A percentile compares a stretch with the other conserved stretches of the same genome.
phyloP scores from a whole-genome alignment of 2,888 invertebrate species.

The Strigamia maritima region DNA sequence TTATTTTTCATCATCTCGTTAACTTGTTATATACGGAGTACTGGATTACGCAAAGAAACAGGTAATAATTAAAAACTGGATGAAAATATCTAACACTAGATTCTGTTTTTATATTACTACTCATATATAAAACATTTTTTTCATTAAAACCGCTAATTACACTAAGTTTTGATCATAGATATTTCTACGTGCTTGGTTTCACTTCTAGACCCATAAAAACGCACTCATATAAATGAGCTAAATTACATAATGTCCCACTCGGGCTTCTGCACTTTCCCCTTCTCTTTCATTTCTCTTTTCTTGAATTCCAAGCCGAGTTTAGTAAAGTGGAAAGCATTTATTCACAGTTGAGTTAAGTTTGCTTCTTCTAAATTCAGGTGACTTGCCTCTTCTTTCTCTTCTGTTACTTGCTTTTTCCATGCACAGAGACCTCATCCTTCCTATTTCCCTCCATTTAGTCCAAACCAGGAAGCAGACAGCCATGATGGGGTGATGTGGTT shows the following conservation, averaged over 20 bases:
- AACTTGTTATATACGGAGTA: constrained; percentile 76
- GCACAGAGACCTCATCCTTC: constrained; percentile 1
- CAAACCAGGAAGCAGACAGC: constrained; percentile 7
- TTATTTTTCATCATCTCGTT: constrained; percentile 87
- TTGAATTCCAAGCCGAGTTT: constrained; percentile 27
- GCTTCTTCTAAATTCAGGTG: constrained; percentile 30
- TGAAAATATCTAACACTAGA: neutral
- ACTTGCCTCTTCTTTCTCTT: neutral
- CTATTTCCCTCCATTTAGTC: constrained; percentile 14
- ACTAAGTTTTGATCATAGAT: constrained; percentile 7
- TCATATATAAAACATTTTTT: no score
- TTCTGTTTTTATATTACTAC: no score
- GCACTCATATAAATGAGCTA: neutral
- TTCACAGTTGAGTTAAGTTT: constrained; percentile 34
- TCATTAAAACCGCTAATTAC: neutral
- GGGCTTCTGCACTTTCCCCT: neutral
- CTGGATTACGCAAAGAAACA: constrained; percentile 66
- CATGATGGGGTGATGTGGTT: constrained; percentile 6
- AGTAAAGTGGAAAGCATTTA: constrained; percentile 32
- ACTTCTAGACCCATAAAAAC: neutral
- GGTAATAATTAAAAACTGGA: constrained; percentile 56
- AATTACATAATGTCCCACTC: constrained; percentile 7
- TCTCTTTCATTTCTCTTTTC: constrained; percentile 29
- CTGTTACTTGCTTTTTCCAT: neutral
- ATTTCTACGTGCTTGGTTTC: neutral